Percentiles rank a stretch among this genome's conserved stretches.
These are phyloP conservation scores for Helogale parvula DNA, from an alignment of 2,113 vertebrate species.

Conservation along the genomic window DNA sequence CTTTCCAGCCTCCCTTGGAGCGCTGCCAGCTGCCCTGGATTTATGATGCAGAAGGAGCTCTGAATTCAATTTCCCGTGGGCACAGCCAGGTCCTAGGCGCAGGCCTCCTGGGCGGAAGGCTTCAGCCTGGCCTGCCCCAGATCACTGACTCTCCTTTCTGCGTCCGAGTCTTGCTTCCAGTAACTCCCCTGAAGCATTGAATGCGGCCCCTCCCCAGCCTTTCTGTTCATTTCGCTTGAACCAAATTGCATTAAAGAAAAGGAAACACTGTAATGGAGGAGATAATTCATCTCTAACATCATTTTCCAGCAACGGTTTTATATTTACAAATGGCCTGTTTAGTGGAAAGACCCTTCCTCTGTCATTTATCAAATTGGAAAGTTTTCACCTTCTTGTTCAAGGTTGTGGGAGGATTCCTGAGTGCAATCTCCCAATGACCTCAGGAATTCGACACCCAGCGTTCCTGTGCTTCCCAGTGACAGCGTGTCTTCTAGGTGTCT, in stretches of 20 bases:
- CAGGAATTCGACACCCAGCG: slow-evolving; percentile 57
- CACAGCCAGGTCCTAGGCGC: slow-evolving; percentile 24
- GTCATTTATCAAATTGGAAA: slow-evolving; percentile 35
- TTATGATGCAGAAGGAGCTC: slow-evolving; percentile 60
- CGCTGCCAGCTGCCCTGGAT: slow-evolving; percentile 69
- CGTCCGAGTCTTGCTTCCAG: slow-evolving; percentile 21
- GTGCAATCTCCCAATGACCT: neutral
- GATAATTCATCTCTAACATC: slow-evolving; percentile 67
- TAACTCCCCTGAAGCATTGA: neutral
- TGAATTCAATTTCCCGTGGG: slow-evolving; percentile 69
- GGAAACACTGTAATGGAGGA: slow-evolving; percentile 67
- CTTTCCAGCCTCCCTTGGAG: neutral
- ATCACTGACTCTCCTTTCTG: neutral
- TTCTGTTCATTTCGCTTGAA: slow-evolving; percentile 47
- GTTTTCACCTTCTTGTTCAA: slow-evolving; percentile 40
- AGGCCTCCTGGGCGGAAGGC: slow-evolving; percentile 36
- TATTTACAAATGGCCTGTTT: slow-evolving; percentile 51
- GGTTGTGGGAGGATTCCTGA: slow-evolving; percentile 18
- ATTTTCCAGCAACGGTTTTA: slow-evolving; percentile 71
- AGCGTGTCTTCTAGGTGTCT: slow-evolving; percentile 34
- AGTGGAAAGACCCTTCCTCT: slow-evolving; percentile 42
- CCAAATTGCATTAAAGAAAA: slow-evolving; percentile 76
- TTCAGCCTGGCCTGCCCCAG: neutral
- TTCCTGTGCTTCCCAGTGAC: slow-evolving; percentile 60
- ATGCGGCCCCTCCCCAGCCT: neutral